phyloP scores from a whole-genome alignment of 2,113 vertebrate genomes.

The Lanius ludovicianus region DNA sequence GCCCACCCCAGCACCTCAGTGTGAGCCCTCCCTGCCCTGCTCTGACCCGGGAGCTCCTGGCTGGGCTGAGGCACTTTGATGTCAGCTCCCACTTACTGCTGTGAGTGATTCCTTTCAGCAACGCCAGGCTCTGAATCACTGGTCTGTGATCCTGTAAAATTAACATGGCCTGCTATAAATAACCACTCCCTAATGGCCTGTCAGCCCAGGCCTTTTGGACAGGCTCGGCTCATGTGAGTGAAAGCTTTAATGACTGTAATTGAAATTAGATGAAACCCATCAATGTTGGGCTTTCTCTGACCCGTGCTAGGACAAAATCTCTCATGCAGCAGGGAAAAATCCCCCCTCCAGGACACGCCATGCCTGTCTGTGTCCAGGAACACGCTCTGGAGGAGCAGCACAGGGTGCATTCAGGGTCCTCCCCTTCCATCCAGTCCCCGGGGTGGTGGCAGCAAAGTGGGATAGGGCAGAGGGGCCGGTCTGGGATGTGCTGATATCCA shows the following conservation, averaged over 20 bases:
- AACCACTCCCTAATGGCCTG: conserved; percentile 72
- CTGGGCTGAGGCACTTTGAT: neutral
- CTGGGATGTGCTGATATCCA: neutral
- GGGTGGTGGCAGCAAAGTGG: neutral
- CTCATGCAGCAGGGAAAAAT: conserved; percentile 38
- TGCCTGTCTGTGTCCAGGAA: fast-evolving
- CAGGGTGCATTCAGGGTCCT: fast-evolving
- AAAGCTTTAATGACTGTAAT: conserved; percentile 73
- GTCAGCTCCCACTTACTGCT: conserved; percentile 24
- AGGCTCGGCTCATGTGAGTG: conserved; percentile 61
- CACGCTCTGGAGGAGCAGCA: neutral
- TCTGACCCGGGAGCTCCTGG: neutral
- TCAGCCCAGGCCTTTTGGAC: conserved; percentile 63
- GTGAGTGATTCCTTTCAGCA: conserved; percentile 71
- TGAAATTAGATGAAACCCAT: conserved; percentile 78
- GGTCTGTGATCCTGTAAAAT: conserved; percentile 73
- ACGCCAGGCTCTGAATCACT: conserved; percentile 67
- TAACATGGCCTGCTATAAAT: conserved; percentile 74
- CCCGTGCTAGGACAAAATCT: conserved; percentile 62
- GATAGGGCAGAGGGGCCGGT: fast-evolving
- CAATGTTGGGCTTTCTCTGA: conserved; percentile 59
- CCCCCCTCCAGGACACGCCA: neutral
- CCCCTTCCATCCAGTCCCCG: fast-evolving
- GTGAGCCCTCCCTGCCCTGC: fast-evolving
- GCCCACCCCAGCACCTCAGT: neutral